Evolutionary conservation across 2,888 invertebrate species (phyloP), one percentile per base, ranked within the genome.

Genomic region (Chrysodeixis includens): DNA sequence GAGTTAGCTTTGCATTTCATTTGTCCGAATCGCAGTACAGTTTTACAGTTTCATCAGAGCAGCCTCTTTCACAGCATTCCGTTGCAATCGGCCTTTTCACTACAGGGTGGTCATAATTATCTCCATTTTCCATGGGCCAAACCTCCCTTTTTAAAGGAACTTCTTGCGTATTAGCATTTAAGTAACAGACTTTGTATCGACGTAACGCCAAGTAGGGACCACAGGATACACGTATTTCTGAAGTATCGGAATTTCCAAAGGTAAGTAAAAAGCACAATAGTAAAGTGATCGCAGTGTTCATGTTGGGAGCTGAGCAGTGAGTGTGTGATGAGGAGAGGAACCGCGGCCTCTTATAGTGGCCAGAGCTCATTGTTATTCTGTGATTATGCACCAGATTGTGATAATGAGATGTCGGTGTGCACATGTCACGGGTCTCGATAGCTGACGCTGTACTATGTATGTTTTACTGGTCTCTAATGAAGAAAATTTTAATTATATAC

Each of bases 21-120:
- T 35, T 35, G 1, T 35, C 4, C n/a, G n/a, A 14, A 1, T 32
- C 12, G 32, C 2, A 32, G 12, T 71, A 55, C 88, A 89, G 62
- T 88, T 88, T 70, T 55, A 87, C 86, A 0, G 75, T 12, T 3
- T 35, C 58, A 0, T 81, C 16, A 5, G 79, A 69, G 66, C 89
- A 89, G 0, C 85, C 77, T 10, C 86, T 86, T 2, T 81, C 78
- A 59, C 89, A 89, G 79, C 89, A 89, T 46, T 59, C 46, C 72
- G 74, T 10, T 76, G 30, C 85, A 4, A 87, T 81, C 40, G 14
- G 40, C 7, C 40, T 14, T 40, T 40, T 40, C 6, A n/a, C 40
- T 40, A n/a, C n/a, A n/a, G 14, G 14, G 5, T n/a, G 3, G 6
- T 6, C 12, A 32, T 4, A 3, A 40, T 40, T n/a, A 1, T 40